Percentiles rank a stretch among this genome's conserved stretches.
Evolutionary conservation across 2,888 invertebrate genomes (phyloP).

Genomic region (Rhamphomyia laevipes): DNA sequence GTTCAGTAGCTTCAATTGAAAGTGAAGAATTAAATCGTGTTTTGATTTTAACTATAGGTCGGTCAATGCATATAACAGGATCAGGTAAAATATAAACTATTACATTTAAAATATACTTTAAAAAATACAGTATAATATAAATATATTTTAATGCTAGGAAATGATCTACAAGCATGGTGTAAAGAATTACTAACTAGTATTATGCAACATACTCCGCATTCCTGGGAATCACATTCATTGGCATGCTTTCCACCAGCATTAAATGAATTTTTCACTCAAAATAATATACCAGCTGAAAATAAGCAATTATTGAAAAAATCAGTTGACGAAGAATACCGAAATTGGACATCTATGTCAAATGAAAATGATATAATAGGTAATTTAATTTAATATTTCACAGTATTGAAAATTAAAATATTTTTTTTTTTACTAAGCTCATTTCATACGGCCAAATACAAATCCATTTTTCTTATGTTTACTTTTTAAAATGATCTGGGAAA

Average conservation of each 20-base stretch:
- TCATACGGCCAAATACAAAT: conserved; percentile 86
- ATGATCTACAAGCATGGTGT: conserved; percentile 57
- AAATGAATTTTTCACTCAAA: conserved; percentile 80
- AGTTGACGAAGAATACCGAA: conserved; percentile 90
- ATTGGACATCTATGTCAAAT: conserved; percentile 94
- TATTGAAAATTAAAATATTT: conserved; percentile 43
- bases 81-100: conserved; percentile 41
- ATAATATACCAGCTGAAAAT: conserved; percentile 74
- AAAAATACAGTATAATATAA: background rate
- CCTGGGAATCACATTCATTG: conserved; percentile 88
- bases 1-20: conserved; percentile 70
- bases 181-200: conserved; percentile 81
- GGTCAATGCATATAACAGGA: conserved; percentile 90
- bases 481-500: conserved; percentile 93
- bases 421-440: conserved; percentile 50
- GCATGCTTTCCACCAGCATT: conserved; percentile 84
- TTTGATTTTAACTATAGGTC: conserved; percentile 81
- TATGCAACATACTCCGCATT: conserved; percentile 88
- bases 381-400: background rate
- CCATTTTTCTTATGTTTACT: conserved; percentile 82
- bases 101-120: background rate
- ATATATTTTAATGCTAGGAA: conserved; percentile 19
- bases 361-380: conserved; percentile 78
- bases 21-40: conserved; percentile 91
- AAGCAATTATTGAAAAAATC: conserved; percentile 84